Conservation (phyloP, 2,888 invertebrate species). For the Aspidapion aeneum region DNA sequence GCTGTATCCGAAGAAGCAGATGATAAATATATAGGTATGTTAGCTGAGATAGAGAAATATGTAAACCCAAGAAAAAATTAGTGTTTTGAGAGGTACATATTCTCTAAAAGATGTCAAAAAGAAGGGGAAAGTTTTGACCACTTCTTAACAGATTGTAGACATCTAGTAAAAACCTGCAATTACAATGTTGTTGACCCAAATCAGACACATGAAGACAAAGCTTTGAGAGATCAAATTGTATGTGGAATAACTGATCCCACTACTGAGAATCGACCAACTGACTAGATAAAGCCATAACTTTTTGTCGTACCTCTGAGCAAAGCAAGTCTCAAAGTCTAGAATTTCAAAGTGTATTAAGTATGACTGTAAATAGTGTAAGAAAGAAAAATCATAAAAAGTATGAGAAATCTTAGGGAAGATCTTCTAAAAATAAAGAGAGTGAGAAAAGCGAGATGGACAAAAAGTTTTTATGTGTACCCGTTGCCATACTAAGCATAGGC, state of each 20-base stretch:
- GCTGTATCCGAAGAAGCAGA: constrained; percentile 6
- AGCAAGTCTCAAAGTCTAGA: constrained; percentile 19
- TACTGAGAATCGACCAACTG: constrained; percentile 26
- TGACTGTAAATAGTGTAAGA: background rate
- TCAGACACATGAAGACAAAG: constrained; percentile 23
- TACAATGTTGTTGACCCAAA: constrained; percentile 17
- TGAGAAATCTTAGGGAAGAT: no score
- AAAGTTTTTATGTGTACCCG: no score
- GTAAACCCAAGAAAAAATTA: constrained; percentile 30
- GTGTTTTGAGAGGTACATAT: constrained; percentile 28
- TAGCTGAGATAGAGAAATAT: constrained; percentile 23
- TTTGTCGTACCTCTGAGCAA: constrained; percentile 30
- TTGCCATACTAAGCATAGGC: no score
- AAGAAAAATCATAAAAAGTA: no score
- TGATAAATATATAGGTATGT: constrained; percentile 17
- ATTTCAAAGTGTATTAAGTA: background rate
- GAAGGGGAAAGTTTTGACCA: constrained; percentile 30
- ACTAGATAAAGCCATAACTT: constrained; percentile 26
- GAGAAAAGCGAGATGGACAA: no score
- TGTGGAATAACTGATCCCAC: constrained; percentile 26
- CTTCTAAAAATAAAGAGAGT: no score
- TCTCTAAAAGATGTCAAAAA: constrained; percentile 27
- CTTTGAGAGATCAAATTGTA: constrained; percentile 27
- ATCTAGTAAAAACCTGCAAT: constrained; percentile 18
- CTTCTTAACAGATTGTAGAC: constrained; percentile 25